Conservation (phyloP, 1,140 invertebrate species). For the Artemia franciscana region DNA sequence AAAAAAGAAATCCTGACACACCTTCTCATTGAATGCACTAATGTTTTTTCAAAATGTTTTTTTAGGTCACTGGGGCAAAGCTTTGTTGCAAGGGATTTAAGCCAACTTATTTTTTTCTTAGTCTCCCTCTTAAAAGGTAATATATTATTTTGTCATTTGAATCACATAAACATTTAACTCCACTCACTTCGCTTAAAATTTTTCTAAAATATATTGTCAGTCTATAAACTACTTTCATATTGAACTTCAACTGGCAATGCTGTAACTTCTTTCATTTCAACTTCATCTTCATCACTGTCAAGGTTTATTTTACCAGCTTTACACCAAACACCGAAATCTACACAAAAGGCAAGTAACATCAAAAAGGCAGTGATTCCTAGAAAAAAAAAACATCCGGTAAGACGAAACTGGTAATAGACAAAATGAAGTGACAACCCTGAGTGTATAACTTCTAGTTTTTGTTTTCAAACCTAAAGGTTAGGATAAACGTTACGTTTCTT, state of each 20-base stretch:
- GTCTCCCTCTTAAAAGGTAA: too few species aligned
- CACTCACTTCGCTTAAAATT: too few species aligned
- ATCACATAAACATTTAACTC: too few species aligned
- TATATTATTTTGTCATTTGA: too few species aligned
- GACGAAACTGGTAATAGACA: background rate
- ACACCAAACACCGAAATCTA: constrained; percentile 57
- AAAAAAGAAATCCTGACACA: too few species aligned
- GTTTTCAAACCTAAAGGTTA: background rate
- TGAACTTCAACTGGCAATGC: constrained; percentile 5
- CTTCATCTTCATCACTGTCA: constrained; percentile 23
- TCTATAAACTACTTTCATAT: constrained; percentile 8
- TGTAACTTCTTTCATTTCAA: constrained; percentile 2
- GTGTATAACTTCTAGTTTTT: constrained; percentile 3
- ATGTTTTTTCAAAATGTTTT: too few species aligned
- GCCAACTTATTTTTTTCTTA: too few species aligned
- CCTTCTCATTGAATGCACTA: too few species aligned
- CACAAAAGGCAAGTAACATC: constrained; percentile 53
- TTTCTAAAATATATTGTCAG: too few species aligned
- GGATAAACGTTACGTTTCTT: background rate
- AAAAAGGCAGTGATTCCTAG: constrained; percentile 51
- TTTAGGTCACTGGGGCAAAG: too few species aligned
- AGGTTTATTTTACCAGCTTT: constrained; percentile 51
- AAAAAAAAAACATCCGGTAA: constrained; percentile 9
- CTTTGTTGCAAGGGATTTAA: too few species aligned
- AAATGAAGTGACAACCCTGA: background rate